These are phyloP conservation scores for Mus spretus DNA, from an alignment of 2,797 vertebrate species.

Conservation along the genomic window DNA sequence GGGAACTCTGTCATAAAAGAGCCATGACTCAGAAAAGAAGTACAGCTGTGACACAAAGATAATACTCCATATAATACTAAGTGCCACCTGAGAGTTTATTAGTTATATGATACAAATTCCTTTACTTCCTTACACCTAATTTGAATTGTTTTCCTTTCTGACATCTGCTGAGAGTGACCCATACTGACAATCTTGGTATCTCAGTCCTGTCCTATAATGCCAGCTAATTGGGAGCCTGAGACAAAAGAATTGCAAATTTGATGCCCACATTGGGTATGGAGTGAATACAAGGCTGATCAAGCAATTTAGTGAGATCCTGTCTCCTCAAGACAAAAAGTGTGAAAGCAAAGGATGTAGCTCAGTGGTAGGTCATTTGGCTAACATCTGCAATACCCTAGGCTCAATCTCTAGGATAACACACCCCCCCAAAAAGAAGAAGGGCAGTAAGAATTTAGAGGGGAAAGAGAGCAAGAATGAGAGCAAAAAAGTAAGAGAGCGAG, in stretches of 20 bases:
- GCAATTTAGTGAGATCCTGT: neutral
- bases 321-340: neutral
- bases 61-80: constrained; percentile 20
- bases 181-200: neutral
- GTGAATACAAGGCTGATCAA: neutral
- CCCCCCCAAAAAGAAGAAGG: too few species aligned
- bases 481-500: neutral
- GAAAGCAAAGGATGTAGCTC: neutral
- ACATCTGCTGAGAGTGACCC: neutral
- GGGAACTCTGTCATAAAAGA: neutral
- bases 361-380: neutral
- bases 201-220: neutral
- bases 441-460: neutral
- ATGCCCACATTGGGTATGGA: neutral
- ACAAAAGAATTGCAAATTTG: neutral
- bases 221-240: neutral
- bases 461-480: neutral
- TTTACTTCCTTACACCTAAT: constrained; percentile 36
- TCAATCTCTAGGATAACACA: neutral
- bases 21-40: constrained; percentile 28
- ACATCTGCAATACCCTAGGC: neutral
- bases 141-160: constrained; percentile 30
- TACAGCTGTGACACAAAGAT: neutral
- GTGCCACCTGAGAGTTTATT: constrained; percentile 4
- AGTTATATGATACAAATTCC: neutral